Percentiles rank a stretch among this genome's conserved stretches.
These are phyloP conservation scores for Drosophila nr. medialis DNA, from an alignment of 2,888 invertebrate genomes.

Conservation along the genomic window DNA sequence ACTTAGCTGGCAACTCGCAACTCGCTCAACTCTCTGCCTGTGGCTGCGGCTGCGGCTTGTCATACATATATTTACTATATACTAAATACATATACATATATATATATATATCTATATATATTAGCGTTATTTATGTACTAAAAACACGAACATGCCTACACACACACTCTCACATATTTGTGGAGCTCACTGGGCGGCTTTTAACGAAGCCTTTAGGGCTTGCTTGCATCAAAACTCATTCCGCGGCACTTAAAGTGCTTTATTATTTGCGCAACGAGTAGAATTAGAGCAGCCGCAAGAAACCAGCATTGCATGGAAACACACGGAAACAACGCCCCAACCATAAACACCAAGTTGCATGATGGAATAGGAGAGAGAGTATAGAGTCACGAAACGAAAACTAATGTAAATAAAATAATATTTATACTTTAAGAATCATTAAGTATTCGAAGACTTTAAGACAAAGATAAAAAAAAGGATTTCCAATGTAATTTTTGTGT, in stretches of 20 bases:
- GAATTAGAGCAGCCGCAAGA: conserved; percentile 30
- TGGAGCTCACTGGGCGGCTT: conserved; percentile 34
- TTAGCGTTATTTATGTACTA: conserved; percentile 52
- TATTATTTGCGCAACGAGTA: conserved; percentile 50
- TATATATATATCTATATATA: conserved; percentile 4
- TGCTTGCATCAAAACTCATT: conserved; percentile 42
- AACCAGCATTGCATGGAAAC: conserved; percentile 14
- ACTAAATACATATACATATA: not conserved
- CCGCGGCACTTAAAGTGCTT: conserved; percentile 62
- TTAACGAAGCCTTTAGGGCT: conserved; percentile 50
- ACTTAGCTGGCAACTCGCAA: conserved; percentile 21
- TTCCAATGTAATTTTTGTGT: no score
- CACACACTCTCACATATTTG: conserved; percentile 3
- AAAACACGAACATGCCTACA: conserved; percentile 41
- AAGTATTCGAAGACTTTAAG: not conserved
- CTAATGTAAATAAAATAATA: not conserved
- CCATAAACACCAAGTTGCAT: conserved; percentile 9
- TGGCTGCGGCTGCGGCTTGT: conserved; percentile 27
- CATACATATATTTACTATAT: conserved; percentile 22
- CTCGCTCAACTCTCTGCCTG: conserved; percentile 23
- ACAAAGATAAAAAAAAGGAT: not conserved
- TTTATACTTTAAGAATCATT: not conserved
- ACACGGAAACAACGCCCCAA: not conserved
- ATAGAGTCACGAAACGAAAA: no score
- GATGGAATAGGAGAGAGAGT: not conserved